phyloP scores from a whole-genome alignment of 2,888 invertebrate genomes.

The Epistrophe grossulariae region DNA sequence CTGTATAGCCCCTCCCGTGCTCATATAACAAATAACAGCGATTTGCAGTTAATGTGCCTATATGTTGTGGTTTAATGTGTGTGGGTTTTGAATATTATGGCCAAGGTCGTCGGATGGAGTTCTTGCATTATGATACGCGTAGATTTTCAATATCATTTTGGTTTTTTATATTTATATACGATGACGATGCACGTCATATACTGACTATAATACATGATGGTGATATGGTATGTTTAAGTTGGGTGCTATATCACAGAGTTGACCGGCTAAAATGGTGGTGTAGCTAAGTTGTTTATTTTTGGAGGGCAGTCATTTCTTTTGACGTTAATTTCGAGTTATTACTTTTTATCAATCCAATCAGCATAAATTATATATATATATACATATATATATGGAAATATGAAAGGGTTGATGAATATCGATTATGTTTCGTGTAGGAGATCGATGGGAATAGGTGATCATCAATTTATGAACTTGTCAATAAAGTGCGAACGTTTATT shows the following conservation, averaged over 20 bases:
- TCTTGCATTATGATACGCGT: slow-evolving; percentile 73
- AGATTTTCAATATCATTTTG: slow-evolving; percentile 64
- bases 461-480: neutral
- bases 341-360: slow-evolving; percentile 5
- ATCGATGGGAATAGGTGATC: neutral
- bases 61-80: slow-evolving; percentile 23
- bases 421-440: neutral
- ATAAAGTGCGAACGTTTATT: neutral
- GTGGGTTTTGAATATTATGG: slow-evolving; percentile 65
- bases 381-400: neutral
- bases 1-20: slow-evolving; percentile 25
- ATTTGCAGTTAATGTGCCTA: slow-evolving; percentile 71
- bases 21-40: slow-evolving; percentile 27
- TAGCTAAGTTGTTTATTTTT: neutral
- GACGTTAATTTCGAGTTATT: slow-evolving; percentile 16
- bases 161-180: slow-evolving; percentile 28
- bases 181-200: slow-evolving; percentile 33
- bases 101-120: slow-evolving; percentile 68
- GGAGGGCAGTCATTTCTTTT: neutral
- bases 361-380: too few relatives aligned
- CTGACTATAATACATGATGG: neutral
- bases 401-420: neutral
- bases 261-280: slow-evolving; percentile 3
- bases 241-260: slow-evolving; percentile 16
- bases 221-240: neutral